Evolutionary conservation across 2,797 vertebrate species (phyloP).

Genomic region (Hyperoplus immaculatus): DNA sequence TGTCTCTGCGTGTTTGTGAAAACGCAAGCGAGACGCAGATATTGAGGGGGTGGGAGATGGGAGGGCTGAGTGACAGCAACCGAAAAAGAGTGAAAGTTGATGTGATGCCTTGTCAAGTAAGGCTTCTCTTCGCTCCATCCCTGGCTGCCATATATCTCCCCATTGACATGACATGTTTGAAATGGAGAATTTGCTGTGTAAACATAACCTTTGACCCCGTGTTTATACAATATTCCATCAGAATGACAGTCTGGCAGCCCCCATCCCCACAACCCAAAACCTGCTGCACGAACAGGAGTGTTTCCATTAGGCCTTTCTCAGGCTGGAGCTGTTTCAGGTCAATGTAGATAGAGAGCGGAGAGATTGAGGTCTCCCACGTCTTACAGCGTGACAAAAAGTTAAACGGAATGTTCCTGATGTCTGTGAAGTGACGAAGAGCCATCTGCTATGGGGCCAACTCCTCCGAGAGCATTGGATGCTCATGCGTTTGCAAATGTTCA

Average conservation of each 20-base stretch:
- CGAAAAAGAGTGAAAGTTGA: slow-evolving; percentile 27
- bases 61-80: slow-evolving; percentile 24
- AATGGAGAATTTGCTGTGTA: slow-evolving; percentile 71
- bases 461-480: slow-evolving; percentile 52
- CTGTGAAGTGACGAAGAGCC: slow-evolving; percentile 36
- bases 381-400: slow-evolving; percentile 63
- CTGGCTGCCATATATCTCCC: slow-evolving; percentile 48
- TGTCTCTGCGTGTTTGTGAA: slow-evolving; percentile 22
- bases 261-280: slow-evolving; percentile 8
- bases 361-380: slow-evolving; percentile 64
- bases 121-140: slow-evolving; percentile 14
- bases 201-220: slow-evolving; percentile 72
- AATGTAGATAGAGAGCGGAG: slow-evolving; percentile 45
- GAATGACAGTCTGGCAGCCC: slow-evolving; percentile 52
- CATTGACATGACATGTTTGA: slow-evolving; percentile 55
- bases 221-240: slow-evolving; percentile 67
- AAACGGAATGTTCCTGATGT: slow-evolving; percentile 68
- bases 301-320: slow-evolving; percentile 57
- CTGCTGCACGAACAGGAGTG: slow-evolving; percentile 41
- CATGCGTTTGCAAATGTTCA: slow-evolving; percentile 33
- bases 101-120: slow-evolving; percentile 35
- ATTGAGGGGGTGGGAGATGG: not conserved
- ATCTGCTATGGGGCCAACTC: slow-evolving; percentile 49
- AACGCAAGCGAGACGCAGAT: slow-evolving; percentile 34
- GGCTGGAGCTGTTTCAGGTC: slow-evolving; percentile 42